These are phyloP conservation scores for Subacronicta megacephala DNA, from an alignment of 2,888 invertebrate genomes.

Conservation along the genomic window DNA sequence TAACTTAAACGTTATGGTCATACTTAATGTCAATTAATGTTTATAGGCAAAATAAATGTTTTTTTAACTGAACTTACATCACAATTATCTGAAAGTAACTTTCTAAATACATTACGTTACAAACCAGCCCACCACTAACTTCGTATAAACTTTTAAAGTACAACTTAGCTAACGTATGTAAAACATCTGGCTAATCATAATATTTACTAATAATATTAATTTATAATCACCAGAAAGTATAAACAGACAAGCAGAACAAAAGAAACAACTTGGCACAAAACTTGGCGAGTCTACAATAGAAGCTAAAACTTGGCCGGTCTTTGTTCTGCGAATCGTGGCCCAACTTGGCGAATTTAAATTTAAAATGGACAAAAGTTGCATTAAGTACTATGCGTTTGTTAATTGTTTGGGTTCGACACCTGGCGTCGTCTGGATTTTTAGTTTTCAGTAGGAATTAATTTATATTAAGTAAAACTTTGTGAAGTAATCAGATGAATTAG, in stretches of 20 bases:
- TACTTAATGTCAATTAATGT: no score
- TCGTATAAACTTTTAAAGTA: background rate
- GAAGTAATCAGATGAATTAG: no score
- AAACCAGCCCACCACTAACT: no score
- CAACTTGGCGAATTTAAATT: slow-evolving; percentile 81
- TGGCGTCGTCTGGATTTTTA: slow-evolving; percentile 60
- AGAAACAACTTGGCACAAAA: slow-evolving; percentile 64
- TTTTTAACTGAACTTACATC: no score
- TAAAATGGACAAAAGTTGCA: slow-evolving; percentile 80
- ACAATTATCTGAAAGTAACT: no score
- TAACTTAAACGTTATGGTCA: no score
- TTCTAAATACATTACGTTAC: no score
- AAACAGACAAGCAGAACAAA: slow-evolving; percentile 57
- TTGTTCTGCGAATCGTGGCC: slow-evolving; percentile 61
- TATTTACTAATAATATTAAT: slow-evolving; percentile 43
- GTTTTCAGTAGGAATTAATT: slow-evolving; percentile 23
- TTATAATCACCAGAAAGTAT: slow-evolving; percentile 46
- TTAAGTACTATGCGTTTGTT: slow-evolving; percentile 69
- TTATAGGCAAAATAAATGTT: no score
- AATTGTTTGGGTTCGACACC: slow-evolving; percentile 82
- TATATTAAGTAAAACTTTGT: no score
- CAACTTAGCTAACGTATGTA: background rate
- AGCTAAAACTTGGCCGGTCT: slow-evolving; percentile 56
- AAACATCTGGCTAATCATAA: slow-evolving; percentile 17
- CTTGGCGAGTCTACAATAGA: slow-evolving; percentile 58